Evolutionary conservation across 2,797 vertebrate genomes (phyloP).

Genomic region (Malurus leucopterus): DNA sequence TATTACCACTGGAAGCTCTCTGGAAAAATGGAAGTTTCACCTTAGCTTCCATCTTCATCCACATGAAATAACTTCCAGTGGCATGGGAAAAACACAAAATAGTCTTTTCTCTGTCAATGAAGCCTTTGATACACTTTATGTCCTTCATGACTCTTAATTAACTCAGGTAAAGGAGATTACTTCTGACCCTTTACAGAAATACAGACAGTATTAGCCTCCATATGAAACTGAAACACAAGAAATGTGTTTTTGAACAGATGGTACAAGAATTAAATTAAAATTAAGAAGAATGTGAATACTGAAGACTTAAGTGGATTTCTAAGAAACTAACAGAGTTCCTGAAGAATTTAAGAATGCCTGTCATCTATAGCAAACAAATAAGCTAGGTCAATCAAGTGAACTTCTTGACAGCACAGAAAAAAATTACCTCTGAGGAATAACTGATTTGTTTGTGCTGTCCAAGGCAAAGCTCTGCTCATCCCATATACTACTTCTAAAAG

Average conservation of each 20-base stretch:
- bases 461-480: neutral
- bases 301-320: neutral
- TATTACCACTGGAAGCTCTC: neutral
- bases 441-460: neutral
- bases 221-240: neutral
- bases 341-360: neutral
- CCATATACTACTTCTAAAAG: neutral
- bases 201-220: neutral
- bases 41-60: neutral
- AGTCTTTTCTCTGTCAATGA: neutral
- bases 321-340: neutral
- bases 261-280: neutral
- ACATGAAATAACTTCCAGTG: neutral
- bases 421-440: neutral
- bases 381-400: neutral
- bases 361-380: neutral
- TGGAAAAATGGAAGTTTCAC: neutral
- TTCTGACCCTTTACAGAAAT: neutral
- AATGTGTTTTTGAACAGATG: neutral
- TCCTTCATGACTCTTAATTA: neutral
- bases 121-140: neutral
- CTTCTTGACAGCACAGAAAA: neutral
- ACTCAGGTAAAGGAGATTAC: neutral
- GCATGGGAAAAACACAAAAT: neutral
- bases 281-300: neutral